Percentiles rank a stretch among this genome's conserved stretches.
phyloP scores from a whole-genome alignment of 2,888 invertebrate genomes.

The Itoplectis maculator region DNA sequence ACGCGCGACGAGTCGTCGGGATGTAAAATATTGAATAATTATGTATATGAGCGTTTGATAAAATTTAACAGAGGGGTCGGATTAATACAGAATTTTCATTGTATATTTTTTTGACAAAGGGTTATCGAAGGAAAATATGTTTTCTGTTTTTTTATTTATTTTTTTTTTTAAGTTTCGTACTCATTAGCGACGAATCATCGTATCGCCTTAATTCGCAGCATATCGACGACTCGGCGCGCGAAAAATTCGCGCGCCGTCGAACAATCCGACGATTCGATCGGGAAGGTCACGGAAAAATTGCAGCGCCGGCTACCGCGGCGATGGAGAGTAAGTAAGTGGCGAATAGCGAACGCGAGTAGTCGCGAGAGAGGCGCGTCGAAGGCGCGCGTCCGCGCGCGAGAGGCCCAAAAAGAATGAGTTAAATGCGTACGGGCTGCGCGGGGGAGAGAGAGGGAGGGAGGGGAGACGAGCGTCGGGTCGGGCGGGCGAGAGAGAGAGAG shows the following conservation, averaged over 20 bases:
- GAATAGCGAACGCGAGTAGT: constrained; percentile 59
- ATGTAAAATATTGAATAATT: constrained; percentile 1
- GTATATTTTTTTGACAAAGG: no score
- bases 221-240: no score
- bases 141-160: no score
- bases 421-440: constrained; percentile 22
- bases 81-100: no score
- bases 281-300: constrained; percentile 59
- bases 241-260: neutral
- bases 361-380: constrained; percentile 53
- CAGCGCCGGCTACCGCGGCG: constrained; percentile 24
- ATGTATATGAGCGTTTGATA: no score
- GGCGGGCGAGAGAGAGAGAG: constrained; percentile 3
- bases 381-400: constrained; percentile 64
- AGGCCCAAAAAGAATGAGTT: constrained; percentile 21
- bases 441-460: neutral
- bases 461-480: neutral
- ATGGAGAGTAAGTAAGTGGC: constrained; percentile 42
- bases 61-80: no score
- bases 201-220: no score
- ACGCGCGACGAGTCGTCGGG: neutral
- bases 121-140: no score
- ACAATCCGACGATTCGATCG: constrained; percentile 28
- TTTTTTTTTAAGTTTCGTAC: no score
- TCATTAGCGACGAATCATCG: no score